A percentile compares a stretch with the other conserved stretches of the same genome.
Conservation (phyloP, 1,140 invertebrate genomes). For the Rhizoglyphus robini region DNA sequence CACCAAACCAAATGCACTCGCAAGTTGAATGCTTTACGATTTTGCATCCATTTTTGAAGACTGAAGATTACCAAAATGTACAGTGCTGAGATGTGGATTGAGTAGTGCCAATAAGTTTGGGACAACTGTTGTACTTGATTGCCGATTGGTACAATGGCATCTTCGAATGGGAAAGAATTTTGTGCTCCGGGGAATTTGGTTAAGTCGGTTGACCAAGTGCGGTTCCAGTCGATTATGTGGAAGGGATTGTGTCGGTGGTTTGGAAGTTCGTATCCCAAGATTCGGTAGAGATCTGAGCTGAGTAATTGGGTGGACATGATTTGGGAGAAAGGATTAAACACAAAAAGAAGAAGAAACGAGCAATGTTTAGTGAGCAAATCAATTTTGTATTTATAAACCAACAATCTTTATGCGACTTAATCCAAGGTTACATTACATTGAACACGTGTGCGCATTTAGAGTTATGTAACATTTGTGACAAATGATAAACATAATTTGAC, state of each 20-base stretch:
- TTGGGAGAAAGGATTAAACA: too few relatives aligned
- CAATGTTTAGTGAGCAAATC: too few relatives aligned
- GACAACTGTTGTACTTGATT: background rate
- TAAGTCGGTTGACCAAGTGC: slow-evolving; percentile 1
- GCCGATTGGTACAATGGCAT: background rate
- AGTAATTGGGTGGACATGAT: background rate
- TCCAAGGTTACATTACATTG: too few relatives aligned
- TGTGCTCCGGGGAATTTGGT: slow-evolving; percentile 1
- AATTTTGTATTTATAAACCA: too few relatives aligned
- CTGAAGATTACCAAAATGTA: slow-evolving; percentile 6
- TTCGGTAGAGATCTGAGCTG: background rate
- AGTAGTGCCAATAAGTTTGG: background rate
- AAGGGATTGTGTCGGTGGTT: background rate
- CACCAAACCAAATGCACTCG: background rate
- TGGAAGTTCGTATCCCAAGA: slow-evolving; percentile 1
- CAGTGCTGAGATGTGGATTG: background rate
- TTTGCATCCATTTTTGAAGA: background rate
- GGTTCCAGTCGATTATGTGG: background rate
- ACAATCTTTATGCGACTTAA: too few relatives aligned
- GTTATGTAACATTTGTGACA: too few relatives aligned
- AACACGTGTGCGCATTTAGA: too few relatives aligned
- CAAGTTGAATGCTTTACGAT: slow-evolving; percentile 8
- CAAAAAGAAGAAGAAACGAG: too few relatives aligned
- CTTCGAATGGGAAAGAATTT: slow-evolving; percentile 10
- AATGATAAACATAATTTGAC: too few relatives aligned